These are phyloP conservation scores for Pipistrellus pipistrellus DNA, from an alignment of 2,797 vertebrate genomes.

Conservation along the genomic window DNA sequence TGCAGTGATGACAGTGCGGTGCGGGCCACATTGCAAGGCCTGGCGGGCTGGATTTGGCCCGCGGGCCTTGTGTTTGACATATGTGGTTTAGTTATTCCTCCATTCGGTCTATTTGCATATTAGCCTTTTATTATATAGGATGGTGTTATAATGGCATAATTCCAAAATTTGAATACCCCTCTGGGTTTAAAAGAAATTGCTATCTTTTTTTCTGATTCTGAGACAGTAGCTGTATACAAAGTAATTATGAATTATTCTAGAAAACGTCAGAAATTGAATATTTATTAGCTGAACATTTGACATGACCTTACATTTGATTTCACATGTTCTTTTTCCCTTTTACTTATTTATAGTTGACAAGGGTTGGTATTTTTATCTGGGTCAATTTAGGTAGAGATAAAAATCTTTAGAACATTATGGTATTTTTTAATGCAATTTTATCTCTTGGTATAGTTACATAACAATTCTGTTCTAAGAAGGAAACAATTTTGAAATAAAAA, in stretches of 20 bases:
- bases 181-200: background rate
- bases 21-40: too few species aligned
- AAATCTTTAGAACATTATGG: background rate
- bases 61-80: too few species aligned
- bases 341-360: background rate
- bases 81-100: too few species aligned
- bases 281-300: slow-evolving; percentile 15
- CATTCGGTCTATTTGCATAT: too few species aligned
- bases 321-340: background rate
- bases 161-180: background rate
- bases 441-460: background rate
- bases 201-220: background rate
- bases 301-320: background rate
- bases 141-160: background rate
- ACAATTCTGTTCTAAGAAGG: background rate
- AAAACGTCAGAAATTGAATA: slow-evolving; percentile 1
- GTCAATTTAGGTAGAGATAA: background rate
- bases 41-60: too few species aligned
- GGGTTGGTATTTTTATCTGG: slow-evolving; percentile 18
- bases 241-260: background rate
- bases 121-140: too few species aligned
- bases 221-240: background rate
- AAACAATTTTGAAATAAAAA: background rate
- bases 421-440: background rate
- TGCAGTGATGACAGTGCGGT: too few species aligned